Evolutionary conservation across 1,140 invertebrate genomes (phyloP), one percentile per base, ranked within the genome.

Genomic region (Ooceraea biroi): DNA sequence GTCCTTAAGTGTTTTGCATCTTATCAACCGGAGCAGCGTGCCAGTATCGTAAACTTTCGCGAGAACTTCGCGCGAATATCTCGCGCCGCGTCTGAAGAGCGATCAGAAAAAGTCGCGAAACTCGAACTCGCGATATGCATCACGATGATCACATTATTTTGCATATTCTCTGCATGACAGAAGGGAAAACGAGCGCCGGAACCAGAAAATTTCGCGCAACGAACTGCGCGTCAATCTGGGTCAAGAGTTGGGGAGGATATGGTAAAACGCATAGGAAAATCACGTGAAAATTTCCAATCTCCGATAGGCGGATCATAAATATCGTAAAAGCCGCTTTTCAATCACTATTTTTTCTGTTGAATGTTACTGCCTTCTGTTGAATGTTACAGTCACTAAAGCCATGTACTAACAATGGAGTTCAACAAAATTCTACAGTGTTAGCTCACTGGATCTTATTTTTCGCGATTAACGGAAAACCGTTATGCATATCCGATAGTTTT

Each of bases 21-120:
- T 63, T 73, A 87, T 87, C 74, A 76, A 84, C 61, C 58, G 11
- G 66, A 77, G 65, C 52, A 44, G 55, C 36, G 36, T 52, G 57
- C 74, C 73, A 78, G 84, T 63, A 78, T 88, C 72, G 72, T 30
- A 27, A 71, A 84, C 68, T 52, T 88, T 65, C 22, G 48, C 11
- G 44, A 4, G 68, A 86, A 55, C 74, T 78, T 46, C n/a, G 36
- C 22, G 69, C 25, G 72, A 78, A 87, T 73, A 63, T 44, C 76
- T n/a, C 19, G 66, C 71, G 19, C 7, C 17, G 10, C 46, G 25
- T 71, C 36, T 77, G 65, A 83, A 2, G 46, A 82, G 52, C 44
- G 66, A 76, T 78, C 82, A 55, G 36, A 44, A 66, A 73, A 74
- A 76, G 61, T 83, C 86, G 36, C 36, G 8, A 12, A 55, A 83